Evolutionary conservation across 2,113 vertebrate genomes (phyloP).

Genomic region (Pelusios castaneus): DNA sequence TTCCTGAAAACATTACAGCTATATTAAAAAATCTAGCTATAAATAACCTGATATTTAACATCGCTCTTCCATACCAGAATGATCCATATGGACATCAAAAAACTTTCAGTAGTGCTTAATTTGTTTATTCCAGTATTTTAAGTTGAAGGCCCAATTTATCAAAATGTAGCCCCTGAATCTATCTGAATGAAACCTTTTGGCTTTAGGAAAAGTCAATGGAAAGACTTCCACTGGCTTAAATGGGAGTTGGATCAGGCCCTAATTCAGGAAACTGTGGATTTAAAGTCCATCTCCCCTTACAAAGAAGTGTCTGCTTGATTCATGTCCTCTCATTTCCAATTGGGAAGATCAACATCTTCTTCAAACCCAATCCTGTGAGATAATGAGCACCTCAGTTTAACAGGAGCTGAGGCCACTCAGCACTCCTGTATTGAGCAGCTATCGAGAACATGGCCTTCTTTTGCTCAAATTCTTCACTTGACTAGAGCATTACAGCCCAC

Average conservation of each 20-base stretch:
- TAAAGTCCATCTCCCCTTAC: rapidly evolving
- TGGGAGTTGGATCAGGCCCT: not conserved
- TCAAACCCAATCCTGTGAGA: rapidly evolving
- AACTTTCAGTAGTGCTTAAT: not conserved
- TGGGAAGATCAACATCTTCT: not conserved
- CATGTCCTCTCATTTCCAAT: not conserved
- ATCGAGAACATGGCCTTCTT: not conserved
- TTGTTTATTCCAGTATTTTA: conserved; percentile 28
- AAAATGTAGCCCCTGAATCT: not conserved
- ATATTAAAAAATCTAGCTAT: conserved; percentile 55
- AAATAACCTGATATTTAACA: conserved; percentile 57
- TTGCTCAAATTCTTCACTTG: not conserved
- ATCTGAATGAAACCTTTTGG: not conserved
- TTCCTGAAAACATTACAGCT: conserved; percentile 50
- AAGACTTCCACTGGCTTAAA: not conserved
- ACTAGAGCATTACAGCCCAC: not conserved
- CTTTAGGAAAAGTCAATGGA: not conserved
- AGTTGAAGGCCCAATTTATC: not conserved
- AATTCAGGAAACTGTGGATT: not conserved
- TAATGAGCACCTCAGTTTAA: not conserved
- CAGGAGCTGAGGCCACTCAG: not conserved
- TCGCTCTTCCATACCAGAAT: not conserved
- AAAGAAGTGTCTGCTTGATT: not conserved
- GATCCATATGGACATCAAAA: conserved; percentile 45
- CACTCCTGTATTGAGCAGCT: not conserved